Evolutionary conservation across 2,888 invertebrate species (phyloP).

Genomic region (Diplolepis rosae): DNA sequence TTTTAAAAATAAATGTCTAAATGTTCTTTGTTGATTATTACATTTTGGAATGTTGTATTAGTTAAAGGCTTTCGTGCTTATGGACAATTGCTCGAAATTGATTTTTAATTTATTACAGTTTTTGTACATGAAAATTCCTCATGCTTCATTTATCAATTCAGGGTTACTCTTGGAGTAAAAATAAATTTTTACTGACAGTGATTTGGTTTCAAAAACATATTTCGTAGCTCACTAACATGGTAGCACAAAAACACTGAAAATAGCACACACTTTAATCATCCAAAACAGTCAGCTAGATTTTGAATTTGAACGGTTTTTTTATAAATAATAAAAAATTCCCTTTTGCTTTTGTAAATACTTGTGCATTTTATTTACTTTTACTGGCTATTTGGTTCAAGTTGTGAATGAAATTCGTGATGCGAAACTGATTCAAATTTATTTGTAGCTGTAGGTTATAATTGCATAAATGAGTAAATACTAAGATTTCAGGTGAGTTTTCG

Average conservation of each 20-base stretch:
- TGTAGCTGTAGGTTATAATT: neutral
- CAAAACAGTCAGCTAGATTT: slow-evolving; percentile 21
- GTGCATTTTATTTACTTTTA: slow-evolving; percentile 31
- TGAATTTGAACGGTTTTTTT: neutral
- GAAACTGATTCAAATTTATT: neutral
- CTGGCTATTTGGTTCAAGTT: slow-evolving; percentile 28
- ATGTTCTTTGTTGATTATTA: neutral
- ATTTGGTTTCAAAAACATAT: neutral
- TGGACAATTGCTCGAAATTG: too few species aligned
- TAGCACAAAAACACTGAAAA: slow-evolving; percentile 12
- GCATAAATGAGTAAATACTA: neutral
- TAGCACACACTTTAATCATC: slow-evolving; percentile 7
- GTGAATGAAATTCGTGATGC: neutral
- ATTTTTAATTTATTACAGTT: neutral
- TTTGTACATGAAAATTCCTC: neutral
- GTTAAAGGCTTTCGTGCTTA: too few species aligned
- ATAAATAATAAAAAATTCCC: neutral
- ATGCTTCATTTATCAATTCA: neutral
- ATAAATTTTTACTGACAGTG: neutral
- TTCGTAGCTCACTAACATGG: slow-evolving; percentile 19
- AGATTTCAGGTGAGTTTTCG: slow-evolving; percentile 3
- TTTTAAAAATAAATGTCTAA: slow-evolving; percentile 7
- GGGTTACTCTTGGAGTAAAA: neutral
- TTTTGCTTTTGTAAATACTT: slow-evolving; percentile 16
- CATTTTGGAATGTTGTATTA: neutral